Evolutionary conservation across 1,140 invertebrate species (phyloP), one percentile per base, ranked within the genome.

Genomic region (Aethina tumida): DNA sequence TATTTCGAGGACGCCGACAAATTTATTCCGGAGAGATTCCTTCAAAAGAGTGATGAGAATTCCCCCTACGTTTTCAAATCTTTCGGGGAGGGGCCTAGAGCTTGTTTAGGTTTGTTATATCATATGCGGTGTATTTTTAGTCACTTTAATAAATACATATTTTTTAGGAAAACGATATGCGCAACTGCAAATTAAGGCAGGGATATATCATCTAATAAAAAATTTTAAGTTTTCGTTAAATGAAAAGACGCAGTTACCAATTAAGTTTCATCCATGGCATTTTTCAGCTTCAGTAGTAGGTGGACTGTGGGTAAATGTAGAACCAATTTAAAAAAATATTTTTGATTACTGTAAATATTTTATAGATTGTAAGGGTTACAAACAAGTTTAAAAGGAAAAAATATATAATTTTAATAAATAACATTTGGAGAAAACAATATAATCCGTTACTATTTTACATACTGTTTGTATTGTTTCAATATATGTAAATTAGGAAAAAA

Each of bases 131-230:
- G 13, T 16, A 7, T 18, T 35, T 9, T 35, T 8, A 3, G 4
- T 10, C 12, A 16, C 4, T 28, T 10, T 36, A 10, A 21, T 9
- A 20, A 16, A 9, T 10, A 28, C 10, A 14, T 8, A 21, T 59
- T 84, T 81, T 55, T 80, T 83, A 43, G 82, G 79, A 74, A 65
- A 58, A 53, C 43, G 64, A 5, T 68, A 71, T 41, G 69, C 60
- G 1, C 24, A 60, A 5, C 59, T 62, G 6, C 68, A 71, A 54
- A 58, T 63, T 0, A 71, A 70, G 56, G 51, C 65, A 9, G 68
- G 67, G 3, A 35, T 72, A 2, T 55, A 64, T 0, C 51, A 56
- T 25, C 53, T 72, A 3, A 28, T 74, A 1, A 47, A 53, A 1
- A 62, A 63, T 36, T 66, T 64, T 6, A 58, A 52, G 41, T 54